Base-by-base conservation (phyloP, 2,888 invertebrate genomes). In the Andrena bicolor region DNA sequence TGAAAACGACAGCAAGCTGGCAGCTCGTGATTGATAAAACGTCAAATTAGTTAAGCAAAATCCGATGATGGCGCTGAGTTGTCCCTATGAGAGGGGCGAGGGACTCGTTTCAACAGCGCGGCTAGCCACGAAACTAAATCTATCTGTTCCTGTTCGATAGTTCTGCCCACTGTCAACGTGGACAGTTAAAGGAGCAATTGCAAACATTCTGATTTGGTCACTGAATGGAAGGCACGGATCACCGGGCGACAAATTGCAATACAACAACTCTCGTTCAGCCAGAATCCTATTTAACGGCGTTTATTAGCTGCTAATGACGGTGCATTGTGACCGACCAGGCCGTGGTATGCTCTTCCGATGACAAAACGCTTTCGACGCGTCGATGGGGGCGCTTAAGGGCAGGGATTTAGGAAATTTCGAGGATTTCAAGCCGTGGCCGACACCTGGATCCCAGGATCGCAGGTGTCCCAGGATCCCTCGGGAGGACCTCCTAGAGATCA, bases 1-100 rank as follows among this genome's bases (percentile, higher is more conserved):
- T 82, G 86, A 84, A 82, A 84, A 84, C 77, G 77, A 78, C 79
- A 69, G 78, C 83, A 68, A 53, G 4, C 35, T 88, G 88, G 85
- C 88, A 85, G 88, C 86, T 87, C 83, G 90, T 93, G 93, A 93
- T 93, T 93, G 93, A 93, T 92, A 93, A 92, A 93, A 93, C 88
- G 91, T 92, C 93, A 92, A 92, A 92, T 92, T 90, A 90, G 89
- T 88, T 84, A 83, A 80, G 87, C 80, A 81, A 89, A 90, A 89
- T 92, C 89, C 85, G 75, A 79, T 68, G 81, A 66, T 71, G 80
- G 82, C 83, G 77, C 79, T 77, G 65, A 73, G 72, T 75, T 26
- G 49, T 53, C 30, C 26, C 26, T 26, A 10, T 26, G 23, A 26
- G 23, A 26, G 56, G 56, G 20, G 3, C 23, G 23, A 26, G 23